A percentile compares a stretch with the other conserved stretches of the same genome.
Conservation (phyloP, 2,797 vertebrate genomes). For the Leuciscus waleckii region DNA sequence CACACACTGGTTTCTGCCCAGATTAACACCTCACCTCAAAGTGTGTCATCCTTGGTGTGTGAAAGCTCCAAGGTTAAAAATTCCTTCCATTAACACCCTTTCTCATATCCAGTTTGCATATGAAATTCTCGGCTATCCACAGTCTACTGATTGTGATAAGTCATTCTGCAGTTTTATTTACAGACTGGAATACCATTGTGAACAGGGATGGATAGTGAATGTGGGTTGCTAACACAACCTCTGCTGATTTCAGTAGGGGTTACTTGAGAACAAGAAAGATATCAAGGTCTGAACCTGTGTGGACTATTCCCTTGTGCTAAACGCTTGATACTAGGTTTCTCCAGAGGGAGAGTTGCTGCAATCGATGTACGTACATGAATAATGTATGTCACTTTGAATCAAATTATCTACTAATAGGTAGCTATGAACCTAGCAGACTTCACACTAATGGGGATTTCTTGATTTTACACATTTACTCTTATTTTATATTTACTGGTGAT, state of each 20-base stretch:
- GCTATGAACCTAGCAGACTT: background rate
- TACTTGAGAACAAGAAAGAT: background rate
- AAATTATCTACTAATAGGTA: slow-evolving; percentile 32
- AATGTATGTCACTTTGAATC: slow-evolving; percentile 22
- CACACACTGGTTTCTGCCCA: slow-evolving; percentile 30
- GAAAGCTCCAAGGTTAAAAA: slow-evolving; percentile 46
- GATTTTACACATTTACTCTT: background rate
- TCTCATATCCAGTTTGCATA: slow-evolving; percentile 25
- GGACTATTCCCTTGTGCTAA: background rate
- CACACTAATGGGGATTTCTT: background rate
- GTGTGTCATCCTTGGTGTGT: slow-evolving; percentile 42
- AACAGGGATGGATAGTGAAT: background rate
- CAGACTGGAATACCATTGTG: background rate
- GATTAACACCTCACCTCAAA: slow-evolving; percentile 59
- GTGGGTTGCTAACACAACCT: background rate
- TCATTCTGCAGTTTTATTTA: slow-evolving; percentile 24
- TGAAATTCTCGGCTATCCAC: slow-evolving; percentile 20
- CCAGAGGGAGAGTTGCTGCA: background rate
- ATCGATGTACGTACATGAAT: slow-evolving; percentile 23
- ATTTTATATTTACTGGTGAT: background rate
- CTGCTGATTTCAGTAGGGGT: background rate
- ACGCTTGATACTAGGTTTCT: slow-evolving; percentile 30
- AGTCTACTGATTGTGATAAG: slow-evolving; percentile 8
- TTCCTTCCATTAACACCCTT: slow-evolving; percentile 56
- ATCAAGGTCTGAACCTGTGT: background rate